phyloP scores from a whole-genome alignment of 2,113 vertebrate genomes.

The Ophiodon elongatus region DNA sequence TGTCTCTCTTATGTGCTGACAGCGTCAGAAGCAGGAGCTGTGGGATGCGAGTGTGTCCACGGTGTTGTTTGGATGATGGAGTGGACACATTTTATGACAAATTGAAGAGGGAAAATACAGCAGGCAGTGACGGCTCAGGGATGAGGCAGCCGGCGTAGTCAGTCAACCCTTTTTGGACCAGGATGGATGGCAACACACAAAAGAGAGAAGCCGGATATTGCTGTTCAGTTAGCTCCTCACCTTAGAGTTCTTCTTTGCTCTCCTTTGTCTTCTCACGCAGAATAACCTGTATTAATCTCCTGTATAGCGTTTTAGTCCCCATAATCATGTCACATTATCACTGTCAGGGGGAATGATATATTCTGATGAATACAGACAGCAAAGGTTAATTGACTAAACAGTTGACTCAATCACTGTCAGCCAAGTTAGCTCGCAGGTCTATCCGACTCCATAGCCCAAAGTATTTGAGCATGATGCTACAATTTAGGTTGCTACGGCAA shows the following conservation, averaged over 20 bases:
- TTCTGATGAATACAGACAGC: slow-evolving; percentile 29
- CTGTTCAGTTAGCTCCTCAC: background rate
- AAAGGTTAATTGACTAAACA: slow-evolving; percentile 63
- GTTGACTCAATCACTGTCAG: slow-evolving; percentile 62
- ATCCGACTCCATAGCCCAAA: slow-evolving; percentile 63
- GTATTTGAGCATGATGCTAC: slow-evolving; percentile 78
- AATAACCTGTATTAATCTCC: background rate
- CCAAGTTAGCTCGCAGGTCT: slow-evolving; percentile 37
- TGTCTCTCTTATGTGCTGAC: slow-evolving; percentile 57
- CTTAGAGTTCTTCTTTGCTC: slow-evolving; percentile 11
- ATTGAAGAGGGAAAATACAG: slow-evolving; percentile 63
- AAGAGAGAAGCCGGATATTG: background rate
- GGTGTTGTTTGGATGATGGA: slow-evolving; percentile 65
- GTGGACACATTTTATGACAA: slow-evolving; percentile 72
- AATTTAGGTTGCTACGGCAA: slow-evolving; percentile 82
- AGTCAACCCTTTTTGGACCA: slow-evolving; percentile 45
- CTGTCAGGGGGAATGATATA: background rate
- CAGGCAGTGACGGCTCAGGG: slow-evolving; percentile 57
- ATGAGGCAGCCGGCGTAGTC: slow-evolving; percentile 48
- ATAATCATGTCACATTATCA: slow-evolving; percentile 4
- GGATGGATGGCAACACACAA: slow-evolving; percentile 39
- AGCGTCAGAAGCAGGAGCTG: slow-evolving; percentile 49
- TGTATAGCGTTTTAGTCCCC: background rate
- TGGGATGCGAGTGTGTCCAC: slow-evolving; percentile 35
- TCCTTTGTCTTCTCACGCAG: background rate